These are phyloP conservation scores for Gorsachius magnificus DNA, from an alignment of 2,797 vertebrate genomes.

Conservation along the genomic window DNA sequence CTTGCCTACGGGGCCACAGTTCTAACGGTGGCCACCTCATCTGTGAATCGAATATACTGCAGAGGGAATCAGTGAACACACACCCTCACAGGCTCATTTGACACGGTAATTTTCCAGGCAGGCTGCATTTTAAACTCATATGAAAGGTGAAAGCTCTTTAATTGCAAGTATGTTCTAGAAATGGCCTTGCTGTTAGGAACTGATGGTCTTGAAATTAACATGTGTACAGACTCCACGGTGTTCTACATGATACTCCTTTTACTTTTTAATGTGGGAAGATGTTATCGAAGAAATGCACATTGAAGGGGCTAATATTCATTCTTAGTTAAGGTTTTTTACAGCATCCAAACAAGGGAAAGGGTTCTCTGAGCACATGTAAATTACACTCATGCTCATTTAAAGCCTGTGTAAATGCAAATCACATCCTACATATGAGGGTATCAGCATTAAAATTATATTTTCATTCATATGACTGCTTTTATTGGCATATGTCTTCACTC, in stretches of 20 bases:
- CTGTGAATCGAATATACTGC: not conserved
- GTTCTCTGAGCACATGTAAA: constrained; percentile 26
- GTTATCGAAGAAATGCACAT: not conserved
- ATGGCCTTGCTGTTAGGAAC: not conserved
- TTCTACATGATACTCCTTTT: not conserved
- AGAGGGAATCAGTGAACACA: not conserved
- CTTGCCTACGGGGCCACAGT: not conserved
- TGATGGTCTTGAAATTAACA: not conserved
- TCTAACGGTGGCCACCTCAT: not conserved
- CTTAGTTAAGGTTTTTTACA: constrained; percentile 2
- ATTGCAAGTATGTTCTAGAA: constrained; percentile 6
- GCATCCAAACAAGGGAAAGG: constrained; percentile 4
- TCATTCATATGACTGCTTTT: constrained; percentile 56
- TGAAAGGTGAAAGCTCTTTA: not conserved
- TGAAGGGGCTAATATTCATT: not conserved
- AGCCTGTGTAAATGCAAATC: constrained; percentile 58
- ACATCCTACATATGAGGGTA: constrained; percentile 3
- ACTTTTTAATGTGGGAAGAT: not conserved
- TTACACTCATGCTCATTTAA: constrained; percentile 35
- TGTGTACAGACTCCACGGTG: not conserved
- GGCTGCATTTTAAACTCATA: not conserved
- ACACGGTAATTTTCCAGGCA: not conserved
- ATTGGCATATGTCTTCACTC: constrained; percentile 34
- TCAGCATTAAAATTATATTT: constrained; percentile 55
- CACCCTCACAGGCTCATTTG: not conserved